Evolutionary conservation across 2,888 invertebrate species (phyloP).

Genomic region (Ferrisia virgata): DNA sequence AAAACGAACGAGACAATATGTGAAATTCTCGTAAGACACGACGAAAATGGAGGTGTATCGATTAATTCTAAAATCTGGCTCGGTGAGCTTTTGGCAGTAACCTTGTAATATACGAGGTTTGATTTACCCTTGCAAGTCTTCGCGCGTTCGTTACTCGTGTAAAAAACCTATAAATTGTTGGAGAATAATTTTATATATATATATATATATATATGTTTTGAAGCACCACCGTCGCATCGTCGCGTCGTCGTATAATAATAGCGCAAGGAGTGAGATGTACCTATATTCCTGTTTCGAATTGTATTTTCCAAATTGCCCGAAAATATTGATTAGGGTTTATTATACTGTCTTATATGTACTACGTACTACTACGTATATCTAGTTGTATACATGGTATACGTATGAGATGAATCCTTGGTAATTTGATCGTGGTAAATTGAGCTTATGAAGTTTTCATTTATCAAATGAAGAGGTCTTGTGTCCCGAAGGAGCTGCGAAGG

Average conservation of each 20-base stretch:
- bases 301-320: neutral
- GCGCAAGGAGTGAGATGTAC: neutral
- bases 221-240: too few relatives aligned
- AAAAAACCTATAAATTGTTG: neutral
- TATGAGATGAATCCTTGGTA: neutral
- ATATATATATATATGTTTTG: neutral
- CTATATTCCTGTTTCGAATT: neutral
- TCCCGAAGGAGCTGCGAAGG: too few relatives aligned
- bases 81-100: constrained; percentile 2
- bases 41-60: neutral
- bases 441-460: neutral
- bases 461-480: neutral
- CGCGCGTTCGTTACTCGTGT: neutral
- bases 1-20: neutral
- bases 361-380: too few relatives aligned
- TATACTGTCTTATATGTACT: neutral
- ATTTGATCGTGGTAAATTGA: neutral
- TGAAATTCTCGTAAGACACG: neutral
- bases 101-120: neutral
- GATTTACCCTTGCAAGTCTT: constrained; percentile 15
- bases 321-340: neutral
- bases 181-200: neutral
- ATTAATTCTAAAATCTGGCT: neutral
- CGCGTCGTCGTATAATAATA: too few relatives aligned
- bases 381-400: too few relatives aligned